Conservation (phyloP, 2,113 vertebrate genomes). For the Anolis sagrei region DNA sequence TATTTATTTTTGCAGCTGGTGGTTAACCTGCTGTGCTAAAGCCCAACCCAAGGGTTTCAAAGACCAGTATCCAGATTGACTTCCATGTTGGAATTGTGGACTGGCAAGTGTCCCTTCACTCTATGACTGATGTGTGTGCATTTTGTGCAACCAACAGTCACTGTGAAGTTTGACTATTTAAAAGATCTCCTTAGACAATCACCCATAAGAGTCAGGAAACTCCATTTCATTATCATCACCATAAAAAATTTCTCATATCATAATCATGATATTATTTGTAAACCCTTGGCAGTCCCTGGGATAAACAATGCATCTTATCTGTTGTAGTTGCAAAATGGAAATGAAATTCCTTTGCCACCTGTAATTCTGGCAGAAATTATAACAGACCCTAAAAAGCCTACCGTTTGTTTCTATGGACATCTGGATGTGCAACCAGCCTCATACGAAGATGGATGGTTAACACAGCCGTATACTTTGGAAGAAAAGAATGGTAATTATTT, state of each 20-base stretch:
- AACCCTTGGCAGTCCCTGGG: neutral
- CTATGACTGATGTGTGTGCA: too few species aligned
- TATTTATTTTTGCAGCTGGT: too few species aligned
- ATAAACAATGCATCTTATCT: neutral
- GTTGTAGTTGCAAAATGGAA: constrained; percentile 38
- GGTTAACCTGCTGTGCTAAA: too few species aligned
- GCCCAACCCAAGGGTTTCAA: too few species aligned
- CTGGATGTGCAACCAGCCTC: constrained; percentile 55
- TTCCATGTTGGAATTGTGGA: too few species aligned
- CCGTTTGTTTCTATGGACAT: constrained; percentile 55
- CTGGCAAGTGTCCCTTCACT: too few species aligned
- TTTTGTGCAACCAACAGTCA: too few species aligned
- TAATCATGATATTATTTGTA: neutral
- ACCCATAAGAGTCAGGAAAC: neutral
- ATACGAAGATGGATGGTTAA: constrained; percentile 48
- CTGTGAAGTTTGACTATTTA: neutral
- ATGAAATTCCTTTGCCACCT: constrained; percentile 38
- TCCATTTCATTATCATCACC: neutral
- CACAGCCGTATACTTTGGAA: constrained; percentile 46
- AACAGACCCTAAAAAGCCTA: constrained; percentile 45
- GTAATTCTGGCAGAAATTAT: constrained; percentile 45
- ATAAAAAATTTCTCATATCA: neutral
- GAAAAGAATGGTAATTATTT: constrained; percentile 39
- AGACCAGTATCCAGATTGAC: too few species aligned
- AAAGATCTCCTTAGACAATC: neutral